Base-by-base conservation (phyloP, 2,113 vertebrate genomes). In the Boulengeromyrus knoepffleri region DNA sequence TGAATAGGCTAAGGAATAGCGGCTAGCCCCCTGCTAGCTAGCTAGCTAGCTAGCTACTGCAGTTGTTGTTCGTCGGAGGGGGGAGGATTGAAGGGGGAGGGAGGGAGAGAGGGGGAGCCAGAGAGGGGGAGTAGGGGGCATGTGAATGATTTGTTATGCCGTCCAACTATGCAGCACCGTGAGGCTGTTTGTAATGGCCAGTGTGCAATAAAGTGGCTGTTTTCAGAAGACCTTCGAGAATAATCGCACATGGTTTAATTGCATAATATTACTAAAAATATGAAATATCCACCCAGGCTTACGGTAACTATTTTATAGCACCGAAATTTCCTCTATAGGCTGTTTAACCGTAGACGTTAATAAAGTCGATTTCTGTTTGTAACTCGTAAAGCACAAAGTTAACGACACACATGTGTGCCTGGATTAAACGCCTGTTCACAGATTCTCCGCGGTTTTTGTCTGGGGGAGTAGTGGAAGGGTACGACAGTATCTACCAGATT, bases 31-130 rank as follows among this genome's bases (percentile, higher is more conserved):
- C 3, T 19, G 88, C 52, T 80, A 49, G 89, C 50, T 89, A 80
- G 47, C 70, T 89, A 80, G 47, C 70, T 31, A 74, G 88, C 62
- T 56, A 36, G 88, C 49, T 89, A 31, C 74, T 89, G 89, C 77
- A 45, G 89, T 84, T 84, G 89, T 89, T 89, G 70, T 89, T 89
- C 66, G 8, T 80, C 46, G 88, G 74, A 24, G 70, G 70, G 58
- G 21, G 88, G 46, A 3, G 88, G 46, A 27, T 36, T 39, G 62
- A n/a, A 2, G 62, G 66, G 45, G 66, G 66, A 19, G 50, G 10
- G 49, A 15, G 19, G 21, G 21, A n/a, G 21, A 17, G 56, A 21
- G 88, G 66, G 88, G 7, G 6, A 17, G 49, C 19, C 9, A 31
- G 46, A 24, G 46, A 8, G 62, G 45, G 27, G 42, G 12, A 12